Percentiles rank a stretch among this genome's conserved stretches.
Conservation (phyloP, 2,113 vertebrate genomes). For the Onychostoma macrolepis region DNA sequence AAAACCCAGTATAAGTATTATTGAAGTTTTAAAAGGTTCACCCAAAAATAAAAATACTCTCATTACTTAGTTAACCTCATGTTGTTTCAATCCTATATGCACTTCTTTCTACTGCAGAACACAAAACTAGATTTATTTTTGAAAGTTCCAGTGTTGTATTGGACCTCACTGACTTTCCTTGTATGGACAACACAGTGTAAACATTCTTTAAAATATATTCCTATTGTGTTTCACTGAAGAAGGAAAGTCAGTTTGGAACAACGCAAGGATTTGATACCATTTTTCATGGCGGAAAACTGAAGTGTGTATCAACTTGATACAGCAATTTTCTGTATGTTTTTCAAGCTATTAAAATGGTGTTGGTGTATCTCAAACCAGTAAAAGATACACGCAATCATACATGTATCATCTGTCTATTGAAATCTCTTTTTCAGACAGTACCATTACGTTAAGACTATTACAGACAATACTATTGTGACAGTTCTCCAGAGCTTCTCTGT, state of each 20-base stretch:
- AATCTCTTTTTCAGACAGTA: conserved; percentile 14
- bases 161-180: not conserved
- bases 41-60: not conserved
- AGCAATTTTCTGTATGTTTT: not conserved
- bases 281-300: not conserved
- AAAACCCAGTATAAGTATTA: not conserved
- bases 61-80: not conserved
- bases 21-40: not conserved
- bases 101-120: not conserved
- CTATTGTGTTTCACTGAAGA: not conserved
- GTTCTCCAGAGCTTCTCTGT: conserved; percentile 31
- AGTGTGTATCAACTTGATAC: not conserved
- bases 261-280: not conserved
- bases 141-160: not conserved
- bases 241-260: not conserved
- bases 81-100: not conserved
- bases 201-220: not conserved
- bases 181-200: not conserved
- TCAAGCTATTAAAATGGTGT: not conserved
- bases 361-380: not conserved
- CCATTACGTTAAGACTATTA: not conserved
- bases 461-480: conserved; percentile 9
- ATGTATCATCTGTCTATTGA: not conserved
- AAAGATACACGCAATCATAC: not conserved
- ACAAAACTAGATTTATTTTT: not conserved